A percentile compares a stretch with the other conserved stretches of the same genome.
Evolutionary conservation across 2,888 invertebrate genomes (phyloP).

Genomic region (Drosophila pegasa): DNA sequence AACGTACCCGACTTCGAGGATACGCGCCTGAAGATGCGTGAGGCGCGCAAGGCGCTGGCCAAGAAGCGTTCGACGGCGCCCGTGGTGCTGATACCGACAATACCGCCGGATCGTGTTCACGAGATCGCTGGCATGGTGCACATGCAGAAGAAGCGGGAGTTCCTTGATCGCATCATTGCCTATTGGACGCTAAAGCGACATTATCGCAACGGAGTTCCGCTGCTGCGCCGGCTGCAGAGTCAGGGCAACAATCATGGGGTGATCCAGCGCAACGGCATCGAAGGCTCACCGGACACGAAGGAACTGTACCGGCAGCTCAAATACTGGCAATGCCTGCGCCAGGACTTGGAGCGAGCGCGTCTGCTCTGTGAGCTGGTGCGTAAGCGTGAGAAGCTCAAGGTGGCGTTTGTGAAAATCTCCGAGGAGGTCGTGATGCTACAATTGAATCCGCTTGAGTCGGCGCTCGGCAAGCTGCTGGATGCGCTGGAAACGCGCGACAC

Average conservation of each 20-base stretch:
- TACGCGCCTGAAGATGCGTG: constrained; percentile 92
- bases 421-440: constrained; percentile 93
- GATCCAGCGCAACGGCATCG: constrained; percentile 86
- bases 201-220: constrained; percentile 97
- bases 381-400: constrained; percentile 97
- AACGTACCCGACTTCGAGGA: constrained; percentile 87
- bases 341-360: constrained; percentile 96
- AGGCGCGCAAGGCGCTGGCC: constrained; percentile 93
- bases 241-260: constrained; percentile 85
- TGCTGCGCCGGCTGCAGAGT: constrained; percentile 93
- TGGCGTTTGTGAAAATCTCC: constrained; percentile 92
- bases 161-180: constrained; percentile 95
- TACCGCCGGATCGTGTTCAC: constrained; percentile 94
- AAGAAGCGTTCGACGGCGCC: constrained; percentile 96
- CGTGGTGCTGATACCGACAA: constrained; percentile 96
- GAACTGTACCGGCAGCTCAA: constrained; percentile 94
- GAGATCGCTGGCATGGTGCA: constrained; percentile 93
- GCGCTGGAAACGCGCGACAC: constrained; percentile 92
- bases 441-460: constrained; percentile 92
- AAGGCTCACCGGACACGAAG: constrained; percentile 88
- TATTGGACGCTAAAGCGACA: constrained; percentile 99
- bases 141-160: constrained; percentile 91
- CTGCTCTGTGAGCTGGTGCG: constrained; percentile 97
- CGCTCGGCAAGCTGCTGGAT: constrained; percentile 91
- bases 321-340: constrained; percentile 96